Base-by-base conservation (phyloP, 2,888 invertebrate genomes). In the Spisula subtruncata region DNA sequence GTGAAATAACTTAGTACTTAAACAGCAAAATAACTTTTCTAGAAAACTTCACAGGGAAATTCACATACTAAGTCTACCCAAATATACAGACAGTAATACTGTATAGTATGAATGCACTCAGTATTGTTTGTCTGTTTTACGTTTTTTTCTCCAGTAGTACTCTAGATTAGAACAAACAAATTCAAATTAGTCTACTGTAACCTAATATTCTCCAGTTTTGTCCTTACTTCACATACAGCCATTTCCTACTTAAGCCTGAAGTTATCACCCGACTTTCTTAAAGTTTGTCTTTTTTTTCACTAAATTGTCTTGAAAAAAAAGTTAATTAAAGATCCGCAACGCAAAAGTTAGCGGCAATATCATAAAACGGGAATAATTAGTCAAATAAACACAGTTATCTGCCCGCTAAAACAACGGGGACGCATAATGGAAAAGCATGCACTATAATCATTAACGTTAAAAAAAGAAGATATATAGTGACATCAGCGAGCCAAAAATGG, bases 391-490 rank as follows among this genome's bases (percentile, higher is more conserved):
- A n/a, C n/a, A 66, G 25, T 66, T 5, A n/a, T 66, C 60, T 25
- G 60, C 60, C 60, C 60, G n/a, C 60, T 25, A 66, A 25, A 66
- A 66, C 60, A 25, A n/a, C 60, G 25, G 60, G 60, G 60, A 66
- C 60, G n/a, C 25, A 66, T 25, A 66, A 66, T 66, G 60, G 60
- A 66, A 66, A 66, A 66, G 25, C 60, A 66, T 66, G 60, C n/a
- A 66, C 60, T 66, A 25, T 66, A 66, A 25, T 25, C 60, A 60
- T 25, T 66, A 66, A 66, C n/a, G 60, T 25, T 25, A 25, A 25
- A 66, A 20, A n/a, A 66, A 66, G 60, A 66, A 66, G 60, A 66
- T 66, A 25, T 66, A 66, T 66, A 6, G 60, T 25, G 60, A 66
- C 60, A 66, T 66, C 60, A 66, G 16, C n/a, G 25, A 66, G 25